phyloP scores from a whole-genome alignment of 2,888 invertebrate genomes.

The Parnassius glacialis region DNA sequence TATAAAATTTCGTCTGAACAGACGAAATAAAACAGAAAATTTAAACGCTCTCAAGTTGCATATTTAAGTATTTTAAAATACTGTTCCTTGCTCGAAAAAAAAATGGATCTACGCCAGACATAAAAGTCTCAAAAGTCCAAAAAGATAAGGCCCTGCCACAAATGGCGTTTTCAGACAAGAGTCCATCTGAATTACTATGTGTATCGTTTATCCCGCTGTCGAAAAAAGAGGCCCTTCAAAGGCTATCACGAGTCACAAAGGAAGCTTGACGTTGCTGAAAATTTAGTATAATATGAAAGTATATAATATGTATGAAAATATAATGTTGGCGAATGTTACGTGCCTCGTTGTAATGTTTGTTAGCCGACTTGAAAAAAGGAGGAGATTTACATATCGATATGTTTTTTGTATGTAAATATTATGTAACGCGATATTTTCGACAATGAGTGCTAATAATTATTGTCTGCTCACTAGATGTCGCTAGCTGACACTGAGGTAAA shows the following conservation, averaged over 20 bases:
- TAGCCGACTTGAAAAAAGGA: too few relatives aligned
- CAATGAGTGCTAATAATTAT: too few relatives aligned
- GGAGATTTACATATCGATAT: too few relatives aligned
- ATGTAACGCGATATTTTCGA: too few relatives aligned
- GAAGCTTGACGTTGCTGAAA: conserved; percentile 12
- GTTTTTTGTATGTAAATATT: too few relatives aligned
- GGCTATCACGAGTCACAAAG: conserved; percentile 23
- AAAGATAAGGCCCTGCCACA: conserved; percentile 22
- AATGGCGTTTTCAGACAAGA: conserved; percentile 25
- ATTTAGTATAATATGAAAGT: neutral
- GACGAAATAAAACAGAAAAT: conserved; percentile 13
- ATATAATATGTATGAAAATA: neutral
- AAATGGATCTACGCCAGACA: conserved; percentile 18
- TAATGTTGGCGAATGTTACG: too few relatives aligned
- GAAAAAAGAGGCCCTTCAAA: conserved; percentile 21
- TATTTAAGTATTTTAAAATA: conserved; percentile 24
- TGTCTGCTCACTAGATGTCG: too few relatives aligned
- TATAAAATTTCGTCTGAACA: conserved; percentile 19
- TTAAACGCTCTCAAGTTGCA: conserved; percentile 1
- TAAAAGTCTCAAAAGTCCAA: conserved; percentile 22
- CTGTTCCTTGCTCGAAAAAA: conserved; percentile 20
- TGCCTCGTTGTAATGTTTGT: too few relatives aligned
- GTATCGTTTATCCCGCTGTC: conserved; percentile 22
- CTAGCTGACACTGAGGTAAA: too few relatives aligned
- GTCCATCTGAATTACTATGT: conserved; percentile 22